Base-by-base conservation (phyloP, 2,113 vertebrate genomes). In the Lethenteron camtschaticum region DNA sequence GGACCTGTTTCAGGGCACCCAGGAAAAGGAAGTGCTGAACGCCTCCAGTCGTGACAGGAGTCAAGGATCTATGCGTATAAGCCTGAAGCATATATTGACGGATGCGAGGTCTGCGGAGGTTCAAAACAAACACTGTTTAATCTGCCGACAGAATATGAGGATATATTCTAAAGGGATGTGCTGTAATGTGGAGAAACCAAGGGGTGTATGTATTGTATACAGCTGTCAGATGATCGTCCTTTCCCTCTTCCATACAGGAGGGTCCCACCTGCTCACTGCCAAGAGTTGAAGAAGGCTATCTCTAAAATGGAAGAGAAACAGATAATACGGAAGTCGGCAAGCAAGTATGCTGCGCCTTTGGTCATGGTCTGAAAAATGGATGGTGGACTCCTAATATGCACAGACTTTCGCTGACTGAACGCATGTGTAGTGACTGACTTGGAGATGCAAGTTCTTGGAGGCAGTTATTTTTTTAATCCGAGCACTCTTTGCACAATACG, bases 301-400 rank as follows among this genome's bases (percentile, higher is more conserved):
- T 70, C 69, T 9, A 71, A 75, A 10, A 75, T 75, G 72, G 75
- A 75, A 12, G 73, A 73, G 24, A 57, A 24, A 41, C 69, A 58
- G 3, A 73, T 75, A 5, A 75, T 75, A 13, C 10, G 57, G 14
- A 74, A 73, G 18, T 74, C 72, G 12, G 41, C 41, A 7, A 74
- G 70, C 14, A 60, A 75, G 14, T 73, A 69, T 16, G 71, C 73
- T 3, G 74, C 71, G 2, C 74, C 72, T 12, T 66, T 69, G 16
- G 72, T 73, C 8, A 56, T 72, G 56, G 69, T 74, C n/a, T 74
- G 74, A 70, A 73, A 74, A n/a, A 73, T 73, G 14, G 60, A 74
- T 20, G 63, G 73, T 7, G 71, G 68, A 2, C n/a, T 72, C 11
- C 9, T 57, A 9, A 57, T 74, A 7, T 72, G 57, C 10, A 71